phyloP scores from a whole-genome alignment of 2,113 vertebrate genomes.

The Eolophus roseicapilla region DNA sequence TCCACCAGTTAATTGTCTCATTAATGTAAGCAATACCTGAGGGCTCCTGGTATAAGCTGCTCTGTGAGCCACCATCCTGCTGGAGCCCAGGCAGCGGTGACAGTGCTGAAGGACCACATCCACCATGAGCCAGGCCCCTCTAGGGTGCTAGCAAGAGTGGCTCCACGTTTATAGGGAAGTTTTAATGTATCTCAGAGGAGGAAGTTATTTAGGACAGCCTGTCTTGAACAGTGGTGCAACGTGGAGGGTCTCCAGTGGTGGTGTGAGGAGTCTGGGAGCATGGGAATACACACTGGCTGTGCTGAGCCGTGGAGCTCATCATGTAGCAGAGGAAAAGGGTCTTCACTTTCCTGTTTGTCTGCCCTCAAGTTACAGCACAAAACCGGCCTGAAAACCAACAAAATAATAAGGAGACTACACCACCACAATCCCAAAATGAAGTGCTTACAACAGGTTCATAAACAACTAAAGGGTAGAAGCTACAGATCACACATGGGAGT shows the following conservation, averaged over 20 bases:
- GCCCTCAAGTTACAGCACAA: neutral
- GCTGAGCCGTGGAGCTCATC: neutral
- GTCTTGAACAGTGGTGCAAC: neutral
- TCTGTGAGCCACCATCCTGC: fast-evolving
- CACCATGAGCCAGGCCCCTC: fast-evolving
- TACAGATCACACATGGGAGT: neutral
- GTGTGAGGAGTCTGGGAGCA: neutral
- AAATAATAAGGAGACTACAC: fast-evolving
- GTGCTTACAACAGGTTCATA: neutral
- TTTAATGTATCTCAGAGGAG: neutral
- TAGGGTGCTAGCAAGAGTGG: neutral
- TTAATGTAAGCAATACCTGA: fast-evolving
- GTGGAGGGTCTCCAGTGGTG: fast-evolving
- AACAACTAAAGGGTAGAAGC: neutral
- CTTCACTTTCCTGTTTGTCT: neutral
- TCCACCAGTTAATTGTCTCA: neutral
- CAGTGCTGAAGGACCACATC: neutral
- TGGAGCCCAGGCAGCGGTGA: neutral
- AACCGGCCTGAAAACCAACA: neutral
- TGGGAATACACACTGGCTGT: fast-evolving
- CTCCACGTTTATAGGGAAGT: neutral
- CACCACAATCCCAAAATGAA: neutral
- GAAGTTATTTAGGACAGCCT: neutral
- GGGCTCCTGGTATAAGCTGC: neutral
- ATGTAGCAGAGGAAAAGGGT: neutral